A percentile compares a stretch with the other conserved stretches of the same genome.
Conservation (phyloP, 2,888 invertebrate genomes). For the Labia minor region DNA sequence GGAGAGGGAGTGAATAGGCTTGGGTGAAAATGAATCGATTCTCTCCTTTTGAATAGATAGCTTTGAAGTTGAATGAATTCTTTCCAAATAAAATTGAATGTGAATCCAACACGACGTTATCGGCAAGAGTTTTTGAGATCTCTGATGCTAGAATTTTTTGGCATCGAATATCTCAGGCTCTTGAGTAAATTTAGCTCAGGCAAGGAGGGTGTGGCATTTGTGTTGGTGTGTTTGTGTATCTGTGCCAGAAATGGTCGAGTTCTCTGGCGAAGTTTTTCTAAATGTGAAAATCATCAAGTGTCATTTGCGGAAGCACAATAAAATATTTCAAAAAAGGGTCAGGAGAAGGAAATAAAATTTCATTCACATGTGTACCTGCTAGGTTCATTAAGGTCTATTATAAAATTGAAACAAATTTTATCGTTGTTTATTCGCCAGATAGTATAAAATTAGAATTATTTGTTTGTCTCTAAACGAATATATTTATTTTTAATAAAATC, state of each 20-base stretch:
- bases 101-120: background rate
- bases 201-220: background rate
- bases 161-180: background rate
- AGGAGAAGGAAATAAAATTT: background rate
- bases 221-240: background rate
- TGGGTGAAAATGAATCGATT: too few relatives aligned
- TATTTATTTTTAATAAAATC: too few relatives aligned
- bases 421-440: too few relatives aligned
- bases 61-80: too few relatives aligned
- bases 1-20: too few relatives aligned
- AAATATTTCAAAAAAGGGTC: background rate
- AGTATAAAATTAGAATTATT: too few relatives aligned
- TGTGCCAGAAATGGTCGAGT: background rate
- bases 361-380: background rate
- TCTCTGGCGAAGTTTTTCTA: background rate
- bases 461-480: too few relatives aligned
- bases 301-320: background rate
- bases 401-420: too few relatives aligned
- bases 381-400: too few relatives aligned
- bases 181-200: background rate
- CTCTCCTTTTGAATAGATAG: too few relatives aligned
- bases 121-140: background rate
- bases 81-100: too few relatives aligned
- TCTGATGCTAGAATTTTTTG: conserved; percentile 9
- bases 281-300: background rate